Evolutionary conservation across 2,797 vertebrate genomes (phyloP).

Genomic region (Pseudochirops corinnae): DNA sequence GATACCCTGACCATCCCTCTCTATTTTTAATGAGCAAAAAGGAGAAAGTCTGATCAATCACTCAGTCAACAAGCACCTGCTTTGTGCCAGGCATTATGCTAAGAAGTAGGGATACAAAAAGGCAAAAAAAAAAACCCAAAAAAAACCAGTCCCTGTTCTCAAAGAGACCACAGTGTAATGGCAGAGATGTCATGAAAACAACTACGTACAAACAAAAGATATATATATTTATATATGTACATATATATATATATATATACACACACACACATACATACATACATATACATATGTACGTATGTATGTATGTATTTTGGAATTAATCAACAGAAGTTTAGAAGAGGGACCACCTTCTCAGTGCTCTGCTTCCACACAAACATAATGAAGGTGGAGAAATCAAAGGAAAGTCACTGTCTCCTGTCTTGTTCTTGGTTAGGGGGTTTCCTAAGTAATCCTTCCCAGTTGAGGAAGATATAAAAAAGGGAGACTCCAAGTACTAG

Average conservation of each 20-base stretch:
- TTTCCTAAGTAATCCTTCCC: too few relatives aligned
- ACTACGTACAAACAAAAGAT: background rate
- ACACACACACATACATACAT: fast-evolving
- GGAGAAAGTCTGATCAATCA: background rate
- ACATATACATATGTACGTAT: too few relatives aligned
- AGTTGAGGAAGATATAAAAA: background rate
- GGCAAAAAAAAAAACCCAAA: background rate
- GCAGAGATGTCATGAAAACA: background rate
- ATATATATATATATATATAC: too few relatives aligned
- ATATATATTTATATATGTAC: too few relatives aligned
- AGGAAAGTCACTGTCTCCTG: too few relatives aligned
- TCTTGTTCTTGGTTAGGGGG: too few relatives aligned
- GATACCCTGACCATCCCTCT: background rate
- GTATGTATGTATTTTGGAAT: too few relatives aligned
- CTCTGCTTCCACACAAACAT: too few relatives aligned
- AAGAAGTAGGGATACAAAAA: background rate
- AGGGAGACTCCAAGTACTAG: background rate
- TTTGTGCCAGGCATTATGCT: background rate
- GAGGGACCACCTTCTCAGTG: too few relatives aligned
- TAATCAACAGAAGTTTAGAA: too few relatives aligned
- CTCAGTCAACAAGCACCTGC: background rate
- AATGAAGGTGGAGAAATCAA: too few relatives aligned
- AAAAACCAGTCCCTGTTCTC: background rate
- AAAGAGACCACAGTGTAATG: background rate
- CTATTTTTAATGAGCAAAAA: background rate